Evolutionary conservation across 1,140 invertebrate species (phyloP).

Genomic region (Dermatophagoides farinae): DNA sequence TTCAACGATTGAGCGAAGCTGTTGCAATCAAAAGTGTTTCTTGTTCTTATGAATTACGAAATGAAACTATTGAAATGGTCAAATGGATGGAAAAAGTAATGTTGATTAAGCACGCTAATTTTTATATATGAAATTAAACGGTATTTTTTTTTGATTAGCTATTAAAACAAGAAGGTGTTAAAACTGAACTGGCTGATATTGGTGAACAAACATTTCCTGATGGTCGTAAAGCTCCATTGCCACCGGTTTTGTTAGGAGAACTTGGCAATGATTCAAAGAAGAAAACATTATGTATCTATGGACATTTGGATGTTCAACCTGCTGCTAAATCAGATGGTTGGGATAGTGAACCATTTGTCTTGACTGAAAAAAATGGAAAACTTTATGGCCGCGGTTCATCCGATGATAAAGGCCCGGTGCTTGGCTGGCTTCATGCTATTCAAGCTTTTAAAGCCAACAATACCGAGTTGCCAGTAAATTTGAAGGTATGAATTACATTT

Average conservation of each 20-base stretch:
- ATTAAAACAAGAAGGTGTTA: conserved; percentile 51
- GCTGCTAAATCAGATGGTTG: conserved; percentile 77
- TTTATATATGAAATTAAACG: not conserved
- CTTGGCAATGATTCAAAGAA: conserved; percentile 55
- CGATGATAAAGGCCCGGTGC: conserved; percentile 63
- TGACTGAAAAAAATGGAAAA: conserved; percentile 71
- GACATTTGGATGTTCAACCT: conserved; percentile 94
- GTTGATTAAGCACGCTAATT: not conserved
- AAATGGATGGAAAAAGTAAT: conserved; percentile 40
- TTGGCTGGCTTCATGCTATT: conserved; percentile 84
- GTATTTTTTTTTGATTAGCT: conserved; percentile 24
- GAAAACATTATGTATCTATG: conserved; percentile 80
- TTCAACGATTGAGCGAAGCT: conserved; percentile 54
- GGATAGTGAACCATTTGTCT: conserved; percentile 78
- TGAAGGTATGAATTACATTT: conserved; percentile 43
- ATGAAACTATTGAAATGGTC: conserved; percentile 52
- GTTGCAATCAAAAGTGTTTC: conserved; percentile 90
- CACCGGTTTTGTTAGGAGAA: conserved; percentile 63
- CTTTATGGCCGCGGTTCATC: conserved; percentile 75
- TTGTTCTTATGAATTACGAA: conserved; percentile 55
- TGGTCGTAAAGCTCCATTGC: conserved; percentile 49
- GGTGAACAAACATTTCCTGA: conserved; percentile 49
- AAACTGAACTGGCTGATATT: conserved; percentile 51
- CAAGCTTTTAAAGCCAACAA: conserved; percentile 58
- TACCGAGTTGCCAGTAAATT: conserved; percentile 58